These are phyloP conservation scores for Hetaerina titia DNA, from an alignment of 2,888 invertebrate species.

Conservation along the genomic window DNA sequence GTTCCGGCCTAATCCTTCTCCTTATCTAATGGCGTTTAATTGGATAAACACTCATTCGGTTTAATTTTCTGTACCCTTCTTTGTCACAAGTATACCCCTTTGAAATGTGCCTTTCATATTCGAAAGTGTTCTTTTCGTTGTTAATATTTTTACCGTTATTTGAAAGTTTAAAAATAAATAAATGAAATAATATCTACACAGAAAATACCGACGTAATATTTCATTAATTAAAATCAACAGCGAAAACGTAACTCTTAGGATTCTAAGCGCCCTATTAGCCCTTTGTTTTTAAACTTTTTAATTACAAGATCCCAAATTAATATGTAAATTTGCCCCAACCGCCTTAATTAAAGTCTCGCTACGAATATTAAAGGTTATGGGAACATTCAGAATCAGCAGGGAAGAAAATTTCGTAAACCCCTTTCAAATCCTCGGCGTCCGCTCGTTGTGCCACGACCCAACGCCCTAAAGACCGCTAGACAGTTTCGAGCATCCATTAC, in stretches of 20 bases:
- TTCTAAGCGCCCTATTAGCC: background rate
- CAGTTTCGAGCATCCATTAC: background rate
- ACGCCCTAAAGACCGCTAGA: background rate
- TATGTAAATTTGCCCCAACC: constrained; percentile 1
- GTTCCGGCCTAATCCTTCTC: background rate
- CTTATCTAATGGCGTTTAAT: background rate
- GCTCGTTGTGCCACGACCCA: background rate
- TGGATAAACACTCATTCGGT: background rate
- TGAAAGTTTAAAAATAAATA: too few relatives aligned
- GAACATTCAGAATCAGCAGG: constrained; percentile 4
- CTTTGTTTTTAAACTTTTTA: background rate
- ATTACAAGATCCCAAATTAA: background rate
- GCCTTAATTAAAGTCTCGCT: constrained; percentile 3
- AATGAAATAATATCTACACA: background rate
- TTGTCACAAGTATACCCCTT: too few relatives aligned
- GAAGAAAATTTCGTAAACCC: background rate
- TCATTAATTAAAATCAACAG: background rate
- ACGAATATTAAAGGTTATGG: constrained; percentile 15
- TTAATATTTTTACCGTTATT: too few relatives aligned
- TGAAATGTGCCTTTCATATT: too few relatives aligned
- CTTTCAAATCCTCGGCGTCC: background rate
- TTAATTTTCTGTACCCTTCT: too few relatives aligned
- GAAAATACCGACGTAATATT: background rate
- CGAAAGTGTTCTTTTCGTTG: too few relatives aligned
- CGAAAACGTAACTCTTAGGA: background rate